These are phyloP conservation scores for Drosophila subsilvestris DNA, from an alignment of 2,888 invertebrate genomes.

Conservation along the genomic window DNA sequence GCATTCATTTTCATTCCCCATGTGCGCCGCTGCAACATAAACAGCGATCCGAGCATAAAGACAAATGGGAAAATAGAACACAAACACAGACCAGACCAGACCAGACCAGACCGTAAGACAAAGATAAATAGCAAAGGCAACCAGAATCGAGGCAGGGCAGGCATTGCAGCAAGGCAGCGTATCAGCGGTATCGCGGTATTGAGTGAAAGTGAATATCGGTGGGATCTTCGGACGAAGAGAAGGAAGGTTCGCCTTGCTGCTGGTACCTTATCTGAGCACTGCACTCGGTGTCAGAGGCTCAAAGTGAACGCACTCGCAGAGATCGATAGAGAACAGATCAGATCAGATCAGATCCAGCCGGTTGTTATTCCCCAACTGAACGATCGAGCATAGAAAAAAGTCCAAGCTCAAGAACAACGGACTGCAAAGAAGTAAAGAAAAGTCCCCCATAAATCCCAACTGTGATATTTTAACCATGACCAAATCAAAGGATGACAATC, in stretches of 20 bases:
- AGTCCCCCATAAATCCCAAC: neutral
- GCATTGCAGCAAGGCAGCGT: slow-evolving; percentile 6
- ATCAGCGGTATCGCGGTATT: slow-evolving; percentile 10
- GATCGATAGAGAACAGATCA: neutral
- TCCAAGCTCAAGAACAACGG: neutral
- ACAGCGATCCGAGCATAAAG: slow-evolving; percentile 29
- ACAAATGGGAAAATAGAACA: slow-evolving; percentile 50
- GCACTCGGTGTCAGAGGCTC: slow-evolving; percentile 1
- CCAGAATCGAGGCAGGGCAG: slow-evolving; percentile 39
- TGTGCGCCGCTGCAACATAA: slow-evolving; percentile 38
- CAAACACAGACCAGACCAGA: too few species aligned
- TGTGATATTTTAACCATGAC: slow-evolving; percentile 51
- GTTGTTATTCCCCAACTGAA: too few species aligned
- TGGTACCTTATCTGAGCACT: neutral
- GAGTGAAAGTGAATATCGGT: slow-evolving; percentile 53
- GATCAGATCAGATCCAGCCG: too few species aligned
- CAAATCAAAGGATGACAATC: slow-evolving; percentile 56
- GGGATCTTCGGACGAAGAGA: neutral
- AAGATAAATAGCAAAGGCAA: slow-evolving; percentile 50
- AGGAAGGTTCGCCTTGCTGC: neutral
- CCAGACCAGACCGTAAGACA: slow-evolving; percentile 4
- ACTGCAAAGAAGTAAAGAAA: neutral
- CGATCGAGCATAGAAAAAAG: neutral
- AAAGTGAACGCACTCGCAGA: neutral
- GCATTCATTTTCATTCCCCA: slow-evolving; percentile 22